Base-by-base conservation (phyloP, 1,140 invertebrate species). In the Camponotus floridanus region DNA sequence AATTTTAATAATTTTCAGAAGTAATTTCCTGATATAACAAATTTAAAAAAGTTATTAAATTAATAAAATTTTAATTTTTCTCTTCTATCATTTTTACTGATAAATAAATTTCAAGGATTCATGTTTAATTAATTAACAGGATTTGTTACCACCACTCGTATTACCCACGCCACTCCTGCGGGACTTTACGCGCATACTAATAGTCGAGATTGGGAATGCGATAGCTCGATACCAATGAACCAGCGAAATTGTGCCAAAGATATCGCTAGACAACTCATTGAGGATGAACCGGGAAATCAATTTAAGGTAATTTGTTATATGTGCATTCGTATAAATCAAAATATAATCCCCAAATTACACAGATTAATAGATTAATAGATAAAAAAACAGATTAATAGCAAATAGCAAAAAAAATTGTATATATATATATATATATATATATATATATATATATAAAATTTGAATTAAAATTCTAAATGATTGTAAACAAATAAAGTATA, bases 91-190 rank as follows among this genome's bases (percentile, higher is more conserved):
- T 33, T 42, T 3, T n/a, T 74, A 33, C 31, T 42, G 18, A 67
- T 48, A 21, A 64, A 7, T 13, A 76, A 64, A 42, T 64, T 42
- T 62, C 3, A 7, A 0, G 1, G 0, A 48, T 62, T 61, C 7
- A 8, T 61, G 7, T 9, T 31, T 5, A 6, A 55, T 57, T n/a
- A 36, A 55, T 89, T 88, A n/a, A 83, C 71, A 95, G 95, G 95
- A 65, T 95, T 98, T 65, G 97, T 98, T 5, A 98, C 97, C 2
- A 98, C 97, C 0, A 96, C 97, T 1, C 95, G 97, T 59, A 96
- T 98, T 1, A 98, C 97, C 0, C 97, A 98, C 91, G 98, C 98
- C 2, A 98, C 98, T 1, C 98, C 98, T 0, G 97, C 97, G 0
- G 96, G 96, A 7, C 94, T 96, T 1, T 98, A 97, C 89, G 97